Evolutionary conservation across 2,888 invertebrate genomes (phyloP), one percentile per base, ranked within the genome.

Genomic region (Philonicus albiceps): DNA sequence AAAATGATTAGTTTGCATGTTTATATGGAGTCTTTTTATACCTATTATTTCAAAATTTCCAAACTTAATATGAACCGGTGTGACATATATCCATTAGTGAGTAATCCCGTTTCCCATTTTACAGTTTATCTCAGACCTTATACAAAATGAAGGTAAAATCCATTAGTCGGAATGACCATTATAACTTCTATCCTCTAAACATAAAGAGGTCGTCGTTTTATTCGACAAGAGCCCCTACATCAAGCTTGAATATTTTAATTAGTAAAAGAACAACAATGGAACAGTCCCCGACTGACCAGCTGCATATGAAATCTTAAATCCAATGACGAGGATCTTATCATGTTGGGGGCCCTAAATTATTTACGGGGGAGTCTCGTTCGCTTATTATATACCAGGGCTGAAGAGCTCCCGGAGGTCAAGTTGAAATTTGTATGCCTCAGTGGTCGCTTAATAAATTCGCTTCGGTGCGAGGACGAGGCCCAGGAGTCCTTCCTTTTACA

Each of bases 361-460:
- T 31, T 37, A 74, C 74, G 74, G 19, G 11, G 16, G 31, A 30
- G 37, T 19, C 55, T 55, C 11, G 34, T 55, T 81, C 81, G 55
- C 55, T 64, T 64, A 22, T 64, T 64, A 64, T 27, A 11, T 64
- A 22, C 64, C 8, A 11, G 16, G 4, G 43, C 27, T 43, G 37
- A 34, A 84, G 27, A 73, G 73, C 73, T 72, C 84, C 40, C 73
- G 27, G 40, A 43, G 73, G 72, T 73, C 84, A 84, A 84, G 73
- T 73, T 84, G 43, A 84, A 73, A 84, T 84, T 84, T 84, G 64
- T 55, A 40, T 84, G 73, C 43, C 19, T 40, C 22, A n/a, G 16
- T 43, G 40, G 30, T 34, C 37, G 31, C 49, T 27, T 64, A 27
- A 64, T 64, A 64, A 64, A 64, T 27, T 64, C 27, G 11, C 64